phyloP scores from a whole-genome alignment of 2,888 invertebrate genomes.

The Nomada lathburiana region DNA sequence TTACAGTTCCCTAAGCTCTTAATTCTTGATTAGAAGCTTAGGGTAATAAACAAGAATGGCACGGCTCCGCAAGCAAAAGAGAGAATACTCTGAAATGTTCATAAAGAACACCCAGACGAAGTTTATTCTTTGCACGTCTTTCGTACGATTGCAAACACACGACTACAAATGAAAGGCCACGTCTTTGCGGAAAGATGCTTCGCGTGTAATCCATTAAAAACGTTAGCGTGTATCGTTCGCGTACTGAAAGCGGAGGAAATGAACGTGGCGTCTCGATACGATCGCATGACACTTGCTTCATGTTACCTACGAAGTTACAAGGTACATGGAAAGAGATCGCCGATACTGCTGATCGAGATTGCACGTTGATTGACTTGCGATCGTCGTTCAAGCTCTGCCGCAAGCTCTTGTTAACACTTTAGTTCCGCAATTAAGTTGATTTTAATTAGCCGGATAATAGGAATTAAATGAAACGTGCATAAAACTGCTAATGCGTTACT shows the following conservation, averaged over 20 bases:
- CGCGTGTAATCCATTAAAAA: conserved; percentile 22
- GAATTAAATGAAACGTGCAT: not conserved
- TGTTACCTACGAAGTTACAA: conserved; percentile 38
- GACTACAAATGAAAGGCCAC: not conserved
- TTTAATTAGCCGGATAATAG: not conserved
- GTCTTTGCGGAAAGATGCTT: conserved; percentile 7
- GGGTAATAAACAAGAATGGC: not conserved
- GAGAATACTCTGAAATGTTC: not conserved
- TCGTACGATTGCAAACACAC: not conserved
- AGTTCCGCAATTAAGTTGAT: not conserved
- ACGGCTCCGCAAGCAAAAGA: too few relatives aligned
- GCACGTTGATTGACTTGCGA: conserved; percentile 20
- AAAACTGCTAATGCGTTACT: too few relatives aligned
- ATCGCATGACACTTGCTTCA: conserved; percentile 26
- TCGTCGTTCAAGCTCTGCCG: conserved; percentile 3
- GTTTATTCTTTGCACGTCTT: not conserved
- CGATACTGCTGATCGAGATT: conserved; percentile 21
- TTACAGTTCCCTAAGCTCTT: not conserved
- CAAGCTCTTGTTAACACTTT: not conserved
- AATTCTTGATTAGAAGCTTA: not conserved
- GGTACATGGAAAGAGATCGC: conserved; percentile 23
- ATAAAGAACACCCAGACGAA: not conserved
- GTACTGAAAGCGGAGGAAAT: conserved; percentile 42
- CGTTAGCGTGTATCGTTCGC: conserved; percentile 17
- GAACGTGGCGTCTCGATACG: conserved; percentile 37